A percentile compares a stretch with the other conserved stretches of the same genome.
These are phyloP conservation scores for Tamias sibiricus DNA, from an alignment of 2,113 vertebrate genomes.

Conservation along the genomic window DNA sequence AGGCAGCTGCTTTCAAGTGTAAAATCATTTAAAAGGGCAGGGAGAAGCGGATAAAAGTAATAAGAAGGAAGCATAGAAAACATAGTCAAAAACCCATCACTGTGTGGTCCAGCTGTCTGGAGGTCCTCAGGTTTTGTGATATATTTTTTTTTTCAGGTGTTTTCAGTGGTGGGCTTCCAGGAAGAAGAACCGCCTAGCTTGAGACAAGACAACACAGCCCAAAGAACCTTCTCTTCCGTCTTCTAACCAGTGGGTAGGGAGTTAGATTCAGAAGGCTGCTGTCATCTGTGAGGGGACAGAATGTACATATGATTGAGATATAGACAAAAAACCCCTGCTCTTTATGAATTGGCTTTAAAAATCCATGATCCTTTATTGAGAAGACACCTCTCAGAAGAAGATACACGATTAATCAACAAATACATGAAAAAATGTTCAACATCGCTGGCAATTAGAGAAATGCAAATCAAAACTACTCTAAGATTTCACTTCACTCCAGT, in stretches of 20 bases:
- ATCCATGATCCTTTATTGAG: not conserved
- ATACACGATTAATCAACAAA: no score
- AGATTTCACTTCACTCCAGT: no score
- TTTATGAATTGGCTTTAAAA: constrained; percentile 35
- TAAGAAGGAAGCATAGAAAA: constrained; percentile 90
- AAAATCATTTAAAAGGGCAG: constrained; percentile 79
- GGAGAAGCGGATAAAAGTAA: constrained; percentile 80
- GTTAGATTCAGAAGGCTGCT: constrained; percentile 99
- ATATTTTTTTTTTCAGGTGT: constrained; percentile 82
- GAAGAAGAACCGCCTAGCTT: constrained; percentile 88
- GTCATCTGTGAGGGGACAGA: constrained; percentile 90
- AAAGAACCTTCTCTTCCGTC: constrained; percentile 98
- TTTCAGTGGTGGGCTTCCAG: constrained; percentile 81
- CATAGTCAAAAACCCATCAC: constrained; percentile 88
- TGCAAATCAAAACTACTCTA: no score
- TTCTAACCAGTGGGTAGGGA: constrained; percentile 96
- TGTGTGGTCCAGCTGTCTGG: constrained; percentile 85
- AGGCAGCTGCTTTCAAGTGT: constrained; percentile 77
- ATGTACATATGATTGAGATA: constrained; percentile 26
- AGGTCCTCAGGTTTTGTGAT: constrained; percentile 86
- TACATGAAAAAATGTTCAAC: no score
- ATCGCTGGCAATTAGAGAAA: no score
- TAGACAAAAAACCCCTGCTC: not conserved
- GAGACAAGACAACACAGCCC: constrained; percentile 98
- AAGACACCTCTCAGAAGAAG: no score